Conservation (phyloP, 2,797 vertebrate species). For the Threskiornis aethiopicus region DNA sequence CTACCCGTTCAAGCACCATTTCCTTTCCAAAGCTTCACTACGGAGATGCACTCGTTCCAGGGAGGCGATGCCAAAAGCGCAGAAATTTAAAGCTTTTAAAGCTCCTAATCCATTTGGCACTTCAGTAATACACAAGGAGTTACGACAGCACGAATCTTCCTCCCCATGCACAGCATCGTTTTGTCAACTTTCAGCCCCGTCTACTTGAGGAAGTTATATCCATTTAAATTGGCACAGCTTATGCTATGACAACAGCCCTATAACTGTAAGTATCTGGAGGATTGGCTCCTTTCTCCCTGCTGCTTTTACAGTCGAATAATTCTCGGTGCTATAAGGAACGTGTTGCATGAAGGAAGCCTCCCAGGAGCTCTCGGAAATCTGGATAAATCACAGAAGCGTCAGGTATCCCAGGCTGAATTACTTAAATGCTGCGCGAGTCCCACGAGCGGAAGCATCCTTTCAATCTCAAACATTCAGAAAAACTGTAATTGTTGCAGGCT, state of each 20-base stretch:
- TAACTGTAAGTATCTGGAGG: background rate
- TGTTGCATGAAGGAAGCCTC: background rate
- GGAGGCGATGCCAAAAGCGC: background rate
- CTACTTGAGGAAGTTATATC: background rate
- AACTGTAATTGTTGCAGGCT: background rate
- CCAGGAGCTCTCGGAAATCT: background rate
- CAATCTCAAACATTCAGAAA: background rate
- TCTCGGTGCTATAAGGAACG: background rate
- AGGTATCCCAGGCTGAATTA: background rate
- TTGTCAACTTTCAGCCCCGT: background rate
- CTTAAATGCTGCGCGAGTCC: background rate
- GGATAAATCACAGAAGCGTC: background rate
- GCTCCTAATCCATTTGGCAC: conserved; percentile 24
- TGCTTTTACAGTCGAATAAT: background rate
- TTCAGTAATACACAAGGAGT: background rate
- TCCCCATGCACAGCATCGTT: accelerated
- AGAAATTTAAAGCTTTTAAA: conserved; percentile 1
- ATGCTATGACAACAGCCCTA: background rate
- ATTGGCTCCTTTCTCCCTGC: background rate
- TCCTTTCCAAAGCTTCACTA: conserved; percentile 13
- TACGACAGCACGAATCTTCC: background rate
- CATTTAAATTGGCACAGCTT: background rate
- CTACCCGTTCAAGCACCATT: conserved; percentile 10
- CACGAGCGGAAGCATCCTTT: background rate
- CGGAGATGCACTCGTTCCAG: background rate